Percentiles rank a stretch among this genome's conserved stretches.
Evolutionary conservation across 2,797 vertebrate genomes (phyloP).

Genomic region (Spondyliosoma cantharus): DNA sequence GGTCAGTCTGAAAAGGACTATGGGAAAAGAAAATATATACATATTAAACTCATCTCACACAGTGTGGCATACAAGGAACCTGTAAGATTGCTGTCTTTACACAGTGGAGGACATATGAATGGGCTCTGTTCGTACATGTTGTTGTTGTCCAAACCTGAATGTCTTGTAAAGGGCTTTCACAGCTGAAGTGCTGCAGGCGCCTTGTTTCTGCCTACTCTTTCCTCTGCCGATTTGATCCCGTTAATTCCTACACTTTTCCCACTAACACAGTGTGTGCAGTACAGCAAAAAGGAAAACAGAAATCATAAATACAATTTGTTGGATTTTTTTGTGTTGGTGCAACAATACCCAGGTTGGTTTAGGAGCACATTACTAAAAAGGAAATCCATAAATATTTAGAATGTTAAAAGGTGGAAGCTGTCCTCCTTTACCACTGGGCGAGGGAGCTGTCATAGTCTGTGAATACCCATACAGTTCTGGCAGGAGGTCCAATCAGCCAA

Average conservation of each 20-base stretch:
- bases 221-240: background rate
- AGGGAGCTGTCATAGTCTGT: background rate
- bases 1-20: background rate
- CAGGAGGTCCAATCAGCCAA: conserved; percentile 4
- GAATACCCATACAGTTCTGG: background rate
- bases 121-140: background rate
- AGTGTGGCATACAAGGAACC: background rate
- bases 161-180: background rate
- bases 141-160: background rate
- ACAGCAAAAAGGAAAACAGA: background rate
- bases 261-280: background rate
- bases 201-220: background rate
- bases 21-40: no score
- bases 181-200: background rate
- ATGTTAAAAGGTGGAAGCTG: background rate
- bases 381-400: background rate
- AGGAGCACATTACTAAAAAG: background rate
- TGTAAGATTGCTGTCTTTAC: background rate
- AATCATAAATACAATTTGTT: no score
- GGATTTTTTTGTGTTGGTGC: background rate
- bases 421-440: background rate
- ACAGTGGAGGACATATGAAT: background rate
- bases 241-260: background rate
- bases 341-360: background rate
- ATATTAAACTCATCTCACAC: background rate